phyloP scores from a whole-genome alignment of 1,140 invertebrate genomes.

The Neelides sp. region DNA sequence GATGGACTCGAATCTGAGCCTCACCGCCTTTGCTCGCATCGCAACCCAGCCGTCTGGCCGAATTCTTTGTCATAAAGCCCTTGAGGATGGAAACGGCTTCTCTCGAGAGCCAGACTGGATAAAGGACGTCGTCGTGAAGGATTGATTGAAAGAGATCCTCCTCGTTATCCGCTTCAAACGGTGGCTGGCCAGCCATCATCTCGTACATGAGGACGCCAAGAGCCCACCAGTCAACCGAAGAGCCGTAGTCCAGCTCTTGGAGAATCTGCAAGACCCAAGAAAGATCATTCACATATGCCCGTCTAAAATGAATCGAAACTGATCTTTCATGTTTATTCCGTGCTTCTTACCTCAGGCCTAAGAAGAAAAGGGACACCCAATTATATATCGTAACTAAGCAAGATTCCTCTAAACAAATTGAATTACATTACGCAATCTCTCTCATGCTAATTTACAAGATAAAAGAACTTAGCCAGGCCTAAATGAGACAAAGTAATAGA shows the following conservation, averaged over 20 bases:
- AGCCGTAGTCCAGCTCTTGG: slow-evolving; percentile 92
- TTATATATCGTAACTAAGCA: too few relatives aligned
- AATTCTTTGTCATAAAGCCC: slow-evolving; percentile 98
- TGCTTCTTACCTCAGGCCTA: slow-evolving; percentile 60
- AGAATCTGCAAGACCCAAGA: slow-evolving; percentile 47
- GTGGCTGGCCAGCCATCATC: slow-evolving; percentile 98
- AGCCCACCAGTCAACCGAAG: slow-evolving; percentile 98
- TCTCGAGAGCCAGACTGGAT: slow-evolving; percentile 92
- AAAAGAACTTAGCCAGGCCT: too few relatives aligned
- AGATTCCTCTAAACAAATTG: too few relatives aligned
- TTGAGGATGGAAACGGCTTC: slow-evolving; percentile 95
- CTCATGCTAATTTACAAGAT: too few relatives aligned
- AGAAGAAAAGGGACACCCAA: too few relatives aligned
- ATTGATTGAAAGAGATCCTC: slow-evolving; percentile 98
- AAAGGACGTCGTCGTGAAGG: slow-evolving; percentile 93
- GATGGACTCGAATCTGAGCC: slow-evolving; percentile 75
- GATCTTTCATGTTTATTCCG: neutral
- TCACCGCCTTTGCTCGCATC: slow-evolving; percentile 59
- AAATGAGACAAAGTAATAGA: too few relatives aligned
- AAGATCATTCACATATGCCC: slow-evolving; percentile 6
- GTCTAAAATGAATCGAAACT: neutral
- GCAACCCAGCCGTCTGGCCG: slow-evolving; percentile 83
- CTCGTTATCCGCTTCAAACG: slow-evolving; percentile 98
- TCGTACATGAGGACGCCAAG: slow-evolving; percentile 98
- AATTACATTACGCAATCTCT: too few relatives aligned